Base-by-base conservation (phyloP, 2,888 invertebrate genomes). In the Myathropa florea region DNA sequence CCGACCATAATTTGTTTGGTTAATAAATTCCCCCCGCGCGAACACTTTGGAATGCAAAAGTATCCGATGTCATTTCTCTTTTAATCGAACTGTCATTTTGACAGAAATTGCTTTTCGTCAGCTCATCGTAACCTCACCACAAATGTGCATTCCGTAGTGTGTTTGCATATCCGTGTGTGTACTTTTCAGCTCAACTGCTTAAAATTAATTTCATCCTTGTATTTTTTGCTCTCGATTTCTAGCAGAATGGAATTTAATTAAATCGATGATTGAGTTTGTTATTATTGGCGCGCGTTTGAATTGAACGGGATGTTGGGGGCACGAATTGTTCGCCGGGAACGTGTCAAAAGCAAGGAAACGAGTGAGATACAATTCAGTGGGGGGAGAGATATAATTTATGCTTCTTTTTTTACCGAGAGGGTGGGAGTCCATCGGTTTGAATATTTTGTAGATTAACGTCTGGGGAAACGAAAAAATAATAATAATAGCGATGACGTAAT, bases 241-340 rank as follows among this genome's bases (percentile, higher is more conserved):
- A 3, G 59, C 12, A 59, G 67, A 76, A 80, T 85, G 77, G 77
- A 85, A 85, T 81, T 85, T 81, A 73, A 85, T 85, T 77, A 85
- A 81, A 73, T 85, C 73, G 77, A 81, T 81, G 67, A 67, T 67
- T 59, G 57, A 71, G 59, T 71, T 63, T 55, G 36, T 79, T 55
- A 30, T 79, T 83, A 70, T 75, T 83, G 68, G 73, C 68, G 46
- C 46, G 2, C 28, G 36, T n/a, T 3, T 61, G 46, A 57, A 26
- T 18, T n/a, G 46, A 4, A 18, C 7, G 18, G 4, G 7, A 2
- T n/a, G n/a, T n/a, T n/a, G 46, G n/a, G 46, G 3, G 46, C 18
- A 6, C 18, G 46, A n/a, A 46, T 18, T 33, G 33, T 33, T 33
- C 18, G 18, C 39, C 7, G 46, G 18, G 46, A 46, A 46, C 46